Evolutionary conservation across 92 coral and sea anemone genomes (phyloP).

Genomic region (Isaurus tuberculatus): DNA sequence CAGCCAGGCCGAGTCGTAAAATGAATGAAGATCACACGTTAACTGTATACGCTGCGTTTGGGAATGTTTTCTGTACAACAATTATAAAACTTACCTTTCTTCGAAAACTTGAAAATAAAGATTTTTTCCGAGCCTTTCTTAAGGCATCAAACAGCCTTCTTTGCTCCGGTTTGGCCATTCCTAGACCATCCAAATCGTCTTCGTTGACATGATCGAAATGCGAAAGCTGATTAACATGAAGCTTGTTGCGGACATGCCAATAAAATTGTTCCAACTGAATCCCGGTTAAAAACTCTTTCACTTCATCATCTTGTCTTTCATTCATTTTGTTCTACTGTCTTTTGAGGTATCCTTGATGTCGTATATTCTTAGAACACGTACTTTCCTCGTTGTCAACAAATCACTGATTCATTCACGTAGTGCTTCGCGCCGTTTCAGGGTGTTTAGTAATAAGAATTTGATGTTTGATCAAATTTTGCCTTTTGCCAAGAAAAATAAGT

Average conservation of each 20-base stretch:
- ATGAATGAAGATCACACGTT: background rate
- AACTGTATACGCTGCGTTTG: background rate
- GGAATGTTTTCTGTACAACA: background rate
- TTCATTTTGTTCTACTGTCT: slow-evolving; percentile 34
- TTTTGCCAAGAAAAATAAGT: background rate
- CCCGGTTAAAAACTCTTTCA: slow-evolving; percentile 70
- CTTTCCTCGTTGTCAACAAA: slow-evolving; percentile 17
- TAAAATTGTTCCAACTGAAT: slow-evolving; percentile 94
- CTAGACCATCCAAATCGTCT: slow-evolving; percentile 80
- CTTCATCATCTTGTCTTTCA: slow-evolving; percentile 68
- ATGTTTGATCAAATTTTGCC: slow-evolving; percentile 6
- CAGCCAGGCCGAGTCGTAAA: background rate
- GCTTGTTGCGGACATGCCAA: slow-evolving; percentile 80
- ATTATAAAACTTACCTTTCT: slow-evolving; percentile 72
- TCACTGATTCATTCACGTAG: slow-evolving; percentile 25
- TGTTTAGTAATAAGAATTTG: slow-evolving; percentile 1
- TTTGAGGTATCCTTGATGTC: background rate
- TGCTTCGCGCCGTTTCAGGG: slow-evolving; percentile 41
- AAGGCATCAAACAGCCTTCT: slow-evolving; percentile 89
- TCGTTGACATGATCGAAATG: slow-evolving; percentile 96
- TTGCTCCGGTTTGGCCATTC: slow-evolving; percentile 97
- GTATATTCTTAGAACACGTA: background rate
- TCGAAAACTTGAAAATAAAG: slow-evolving; percentile 81
- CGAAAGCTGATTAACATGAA: slow-evolving; percentile 80
- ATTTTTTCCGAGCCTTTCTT: slow-evolving; percentile 82